Conservation (phyloP, 2,888 invertebrate genomes). For the Latrodectus hesperus region DNA sequence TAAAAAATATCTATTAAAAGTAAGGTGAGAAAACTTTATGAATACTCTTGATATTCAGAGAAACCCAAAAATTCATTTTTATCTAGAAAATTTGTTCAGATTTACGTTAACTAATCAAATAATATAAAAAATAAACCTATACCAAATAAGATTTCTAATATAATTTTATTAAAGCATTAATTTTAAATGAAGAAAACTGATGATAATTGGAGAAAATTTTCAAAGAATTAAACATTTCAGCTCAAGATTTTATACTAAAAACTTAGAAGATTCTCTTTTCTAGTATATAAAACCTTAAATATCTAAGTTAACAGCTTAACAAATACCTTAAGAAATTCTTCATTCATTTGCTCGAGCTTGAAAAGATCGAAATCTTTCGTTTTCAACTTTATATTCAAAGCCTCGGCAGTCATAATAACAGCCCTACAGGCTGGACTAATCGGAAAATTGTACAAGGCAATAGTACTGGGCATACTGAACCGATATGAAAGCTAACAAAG, state of each 20-base stretch:
- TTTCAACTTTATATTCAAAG: conserved; percentile 81
- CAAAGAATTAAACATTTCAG: neutral
- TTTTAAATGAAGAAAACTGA: too few species aligned
- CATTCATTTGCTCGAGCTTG: conserved; percentile 80
- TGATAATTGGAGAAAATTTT: too few species aligned
- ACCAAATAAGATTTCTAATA: too few species aligned
- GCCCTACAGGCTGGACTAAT: conserved; percentile 79
- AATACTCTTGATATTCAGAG: too few species aligned
- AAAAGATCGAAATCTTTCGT: conserved; percentile 80
- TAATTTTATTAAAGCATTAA: too few species aligned
- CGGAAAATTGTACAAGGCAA: conserved; percentile 55
- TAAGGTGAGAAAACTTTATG: too few species aligned
- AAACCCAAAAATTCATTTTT: too few species aligned
- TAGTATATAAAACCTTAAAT: too few species aligned
- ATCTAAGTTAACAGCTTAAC: neutral
- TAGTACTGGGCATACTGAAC: conserved; percentile 5
- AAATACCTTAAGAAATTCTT: conserved; percentile 81
- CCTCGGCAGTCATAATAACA: conserved; percentile 80
- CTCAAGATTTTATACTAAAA: neutral
- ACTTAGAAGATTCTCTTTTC: neutral
- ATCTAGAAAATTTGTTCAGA: too few species aligned
- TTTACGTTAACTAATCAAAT: too few species aligned
- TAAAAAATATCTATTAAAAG: too few species aligned
- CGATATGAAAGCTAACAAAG: neutral
- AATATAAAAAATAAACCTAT: too few species aligned